Conservation (phyloP, 1,140 invertebrate species). For the Drosophila eugracilis region DNA sequence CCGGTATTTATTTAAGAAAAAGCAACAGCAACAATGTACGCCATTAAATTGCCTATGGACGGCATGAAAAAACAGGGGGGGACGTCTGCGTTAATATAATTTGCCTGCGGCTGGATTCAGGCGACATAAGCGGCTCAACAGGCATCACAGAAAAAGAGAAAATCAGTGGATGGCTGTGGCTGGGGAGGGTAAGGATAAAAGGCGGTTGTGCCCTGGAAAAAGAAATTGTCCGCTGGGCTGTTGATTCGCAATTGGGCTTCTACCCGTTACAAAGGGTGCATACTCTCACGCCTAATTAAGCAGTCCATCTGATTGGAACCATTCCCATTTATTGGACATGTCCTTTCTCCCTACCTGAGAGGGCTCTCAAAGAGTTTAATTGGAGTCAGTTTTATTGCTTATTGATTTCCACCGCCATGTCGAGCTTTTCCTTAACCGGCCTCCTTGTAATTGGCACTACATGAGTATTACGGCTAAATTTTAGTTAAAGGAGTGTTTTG, state of each 20-base stretch:
- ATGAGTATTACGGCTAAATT: neutral
- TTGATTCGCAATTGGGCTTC: neutral
- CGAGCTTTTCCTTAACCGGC: slow-evolving; percentile 22
- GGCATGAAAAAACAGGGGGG: slow-evolving; percentile 2
- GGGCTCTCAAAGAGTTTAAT: slow-evolving; percentile 7
- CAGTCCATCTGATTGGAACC: slow-evolving; percentile 10
- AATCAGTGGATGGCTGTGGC: neutral
- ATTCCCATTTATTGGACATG: slow-evolving; percentile 13
- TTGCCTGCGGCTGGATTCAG: slow-evolving; percentile 52
- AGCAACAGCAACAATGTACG: slow-evolving; percentile 56
- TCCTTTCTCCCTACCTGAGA: neutral
- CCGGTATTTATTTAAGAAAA: slow-evolving; percentile 64
- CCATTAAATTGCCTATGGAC: slow-evolving; percentile 53
- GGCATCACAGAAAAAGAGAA: slow-evolving; percentile 1
- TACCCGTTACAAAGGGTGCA: slow-evolving; percentile 12
- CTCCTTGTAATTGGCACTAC: slow-evolving; percentile 27
- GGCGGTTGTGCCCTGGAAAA: neutral
- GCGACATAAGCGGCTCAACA: slow-evolving; percentile 70
- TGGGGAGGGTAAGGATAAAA: no score
- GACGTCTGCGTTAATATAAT: slow-evolving; percentile 59
- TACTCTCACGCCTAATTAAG: slow-evolving; percentile 36
- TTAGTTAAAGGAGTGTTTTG: slow-evolving; percentile 6
- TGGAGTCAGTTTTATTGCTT: slow-evolving; percentile 14
- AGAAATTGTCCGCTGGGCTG: no score
- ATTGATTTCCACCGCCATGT: slow-evolving; percentile 23